Conservation (phyloP, 2,113 vertebrate species). For the Syngnathus floridae region DNA sequence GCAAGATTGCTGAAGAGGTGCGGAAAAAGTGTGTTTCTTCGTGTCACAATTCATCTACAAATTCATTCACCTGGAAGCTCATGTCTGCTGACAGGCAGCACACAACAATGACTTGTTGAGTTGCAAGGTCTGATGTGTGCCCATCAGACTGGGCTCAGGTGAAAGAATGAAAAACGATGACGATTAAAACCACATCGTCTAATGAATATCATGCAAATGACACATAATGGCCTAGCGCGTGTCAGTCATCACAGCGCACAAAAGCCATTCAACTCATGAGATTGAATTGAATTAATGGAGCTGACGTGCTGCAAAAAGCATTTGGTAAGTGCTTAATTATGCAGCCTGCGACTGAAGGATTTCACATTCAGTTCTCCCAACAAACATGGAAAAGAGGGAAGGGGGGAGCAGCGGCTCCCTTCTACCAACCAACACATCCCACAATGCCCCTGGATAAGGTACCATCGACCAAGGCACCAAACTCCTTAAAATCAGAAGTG, state of each 20-base stretch:
- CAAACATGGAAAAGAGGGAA: too few species aligned
- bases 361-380: not conserved
- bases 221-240: not conserved
- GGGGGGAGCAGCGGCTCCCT: not conserved
- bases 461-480: not conserved
- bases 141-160: not conserved
- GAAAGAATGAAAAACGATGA: not conserved
- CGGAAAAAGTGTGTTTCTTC: slow-evolving; percentile 29
- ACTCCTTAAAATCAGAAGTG: not conserved
- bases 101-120: slow-evolving; percentile 19
- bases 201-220: not conserved
- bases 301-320: not conserved
- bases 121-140: slow-evolving; percentile 16
- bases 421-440: too few species aligned
- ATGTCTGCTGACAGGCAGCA: slow-evolving; percentile 11
- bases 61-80: slow-evolving; percentile 30
- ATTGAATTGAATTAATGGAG: not conserved
- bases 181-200: slow-evolving; percentile 2
- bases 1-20: not conserved
- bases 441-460: not conserved
- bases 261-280: not conserved
- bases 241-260: not conserved
- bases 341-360: not conserved
- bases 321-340: not conserved
- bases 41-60: slow-evolving; percentile 22